Evolutionary conservation across 2,797 vertebrate genomes (phyloP).

Genomic region (Taeniopygia guttata): DNA sequence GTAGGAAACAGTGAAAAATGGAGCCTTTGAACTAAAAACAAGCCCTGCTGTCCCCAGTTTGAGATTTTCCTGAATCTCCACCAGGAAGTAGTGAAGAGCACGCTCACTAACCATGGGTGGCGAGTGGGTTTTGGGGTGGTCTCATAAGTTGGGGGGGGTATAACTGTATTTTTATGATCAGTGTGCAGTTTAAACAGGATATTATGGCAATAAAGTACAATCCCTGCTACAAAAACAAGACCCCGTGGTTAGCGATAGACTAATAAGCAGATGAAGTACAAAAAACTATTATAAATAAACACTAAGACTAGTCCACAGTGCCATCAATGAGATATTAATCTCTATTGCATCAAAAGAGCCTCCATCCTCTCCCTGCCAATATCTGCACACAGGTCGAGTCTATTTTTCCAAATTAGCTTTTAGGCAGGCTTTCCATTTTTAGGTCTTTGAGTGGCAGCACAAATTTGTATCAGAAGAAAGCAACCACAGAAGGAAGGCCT

Average conservation of each 20-base stretch:
- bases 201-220: not conserved
- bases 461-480: constrained; percentile 28
- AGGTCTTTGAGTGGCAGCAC: constrained; percentile 26
- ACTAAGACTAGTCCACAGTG: not conserved
- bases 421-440: constrained; percentile 32
- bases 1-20: not conserved
- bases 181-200: fast-evolving
- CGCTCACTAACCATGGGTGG: not conserved
- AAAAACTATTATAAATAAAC: not conserved
- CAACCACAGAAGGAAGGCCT: constrained; percentile 10
- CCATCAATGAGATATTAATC: constrained; percentile 1
- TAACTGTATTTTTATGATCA: not conserved
- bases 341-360: not conserved
- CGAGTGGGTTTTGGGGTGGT: not conserved
- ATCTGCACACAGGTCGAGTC: not conserved
- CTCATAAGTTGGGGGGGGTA: fast-evolving
- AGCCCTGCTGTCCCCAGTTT: not conserved
- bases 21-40: not conserved
- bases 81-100: not conserved
- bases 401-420: constrained; percentile 36
- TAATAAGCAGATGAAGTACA: not conserved
- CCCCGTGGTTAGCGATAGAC: not conserved
- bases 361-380: constrained; percentile 16
- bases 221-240: not conserved
- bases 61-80: not conserved